Percentiles rank a stretch among this genome's conserved stretches.
phyloP scores from a whole-genome alignment of 2,797 vertebrate species.

The Mastacembelus armatus region DNA sequence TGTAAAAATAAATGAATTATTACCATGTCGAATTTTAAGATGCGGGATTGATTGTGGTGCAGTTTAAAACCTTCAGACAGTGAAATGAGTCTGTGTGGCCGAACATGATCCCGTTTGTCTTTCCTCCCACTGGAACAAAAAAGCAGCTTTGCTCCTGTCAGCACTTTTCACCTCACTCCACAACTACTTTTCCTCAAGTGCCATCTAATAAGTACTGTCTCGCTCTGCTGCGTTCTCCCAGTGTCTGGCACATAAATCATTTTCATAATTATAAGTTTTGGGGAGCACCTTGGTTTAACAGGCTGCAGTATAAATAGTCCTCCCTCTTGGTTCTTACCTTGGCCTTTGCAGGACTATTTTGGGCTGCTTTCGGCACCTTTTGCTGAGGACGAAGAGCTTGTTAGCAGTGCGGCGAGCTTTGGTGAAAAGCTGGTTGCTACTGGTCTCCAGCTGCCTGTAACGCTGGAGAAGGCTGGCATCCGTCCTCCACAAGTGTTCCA shows the following conservation, averaged over 20 bases:
- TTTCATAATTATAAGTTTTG: slow-evolving; percentile 77
- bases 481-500: slow-evolving; percentile 93
- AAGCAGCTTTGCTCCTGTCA: slow-evolving; percentile 61
- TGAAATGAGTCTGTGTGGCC: slow-evolving; percentile 30
- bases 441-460: slow-evolving; percentile 91
- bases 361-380: slow-evolving; percentile 92
- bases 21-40: slow-evolving; percentile 10
- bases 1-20: slow-evolving; percentile 26
- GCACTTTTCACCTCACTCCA: slow-evolving; percentile 69
- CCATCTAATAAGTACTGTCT: slow-evolving; percentile 70
- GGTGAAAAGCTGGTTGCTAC: slow-evolving; percentile 87
- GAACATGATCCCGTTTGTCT: slow-evolving; percentile 49
- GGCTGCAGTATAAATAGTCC: slow-evolving; percentile 50
- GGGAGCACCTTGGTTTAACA: slow-evolving; percentile 68
- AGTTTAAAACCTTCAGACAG: slow-evolving; percentile 26
- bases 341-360: slow-evolving; percentile 90
- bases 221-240: slow-evolving; percentile 55
- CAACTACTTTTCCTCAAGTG: slow-evolving; percentile 54
- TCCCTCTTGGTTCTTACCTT: slow-evolving; percentile 84
- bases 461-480: slow-evolving; percentile 91
- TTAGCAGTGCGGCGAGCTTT: slow-evolving; percentile 91
- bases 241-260: slow-evolving; percentile 67
- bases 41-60: slow-evolving; percentile 30
- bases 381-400: slow-evolving; percentile 96
- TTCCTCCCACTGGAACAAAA: slow-evolving; percentile 29